phyloP scores from a whole-genome alignment of 2,113 vertebrate genomes.

The Perca flavescens region DNA sequence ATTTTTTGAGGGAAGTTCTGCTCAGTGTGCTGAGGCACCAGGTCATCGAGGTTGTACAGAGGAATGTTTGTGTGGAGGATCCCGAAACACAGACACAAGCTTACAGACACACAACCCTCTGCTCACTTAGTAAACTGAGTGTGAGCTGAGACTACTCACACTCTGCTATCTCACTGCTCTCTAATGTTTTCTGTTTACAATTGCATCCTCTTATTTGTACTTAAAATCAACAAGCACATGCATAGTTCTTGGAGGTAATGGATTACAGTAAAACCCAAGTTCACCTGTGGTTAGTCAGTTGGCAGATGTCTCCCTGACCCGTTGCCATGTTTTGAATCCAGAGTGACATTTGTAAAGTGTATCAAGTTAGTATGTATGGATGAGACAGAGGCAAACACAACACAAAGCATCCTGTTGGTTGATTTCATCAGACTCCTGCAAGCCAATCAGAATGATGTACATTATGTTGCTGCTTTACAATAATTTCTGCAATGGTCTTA shows the following conservation, averaged over 20 bases:
- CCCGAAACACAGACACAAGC: conserved; percentile 28
- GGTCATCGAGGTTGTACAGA: conserved; percentile 47
- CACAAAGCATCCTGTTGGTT: neutral
- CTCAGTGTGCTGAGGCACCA: conserved; percentile 8
- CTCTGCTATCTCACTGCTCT: neutral
- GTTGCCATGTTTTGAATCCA: neutral
- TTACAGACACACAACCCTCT: neutral
- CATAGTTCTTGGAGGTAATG: neutral
- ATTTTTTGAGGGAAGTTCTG: conserved; percentile 24
- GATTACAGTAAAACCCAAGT: neutral
- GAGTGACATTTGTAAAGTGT: neutral
- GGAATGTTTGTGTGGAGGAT: conserved; percentile 35
- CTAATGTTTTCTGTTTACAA: conserved; percentile 4
- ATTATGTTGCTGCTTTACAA: neutral
- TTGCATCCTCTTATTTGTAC: neutral
- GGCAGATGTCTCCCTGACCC: neutral
- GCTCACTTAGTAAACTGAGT: neutral
- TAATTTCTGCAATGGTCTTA: neutral
- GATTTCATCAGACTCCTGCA: neutral
- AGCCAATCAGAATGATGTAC: neutral
- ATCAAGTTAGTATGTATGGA: neutral
- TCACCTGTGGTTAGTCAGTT: neutral
- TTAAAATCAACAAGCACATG: neutral
- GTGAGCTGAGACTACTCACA: neutral
- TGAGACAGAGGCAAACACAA: neutral